Evolutionary conservation across 2,797 vertebrate genomes (phyloP).

Genomic region (Propithecus deckenii): DNA sequence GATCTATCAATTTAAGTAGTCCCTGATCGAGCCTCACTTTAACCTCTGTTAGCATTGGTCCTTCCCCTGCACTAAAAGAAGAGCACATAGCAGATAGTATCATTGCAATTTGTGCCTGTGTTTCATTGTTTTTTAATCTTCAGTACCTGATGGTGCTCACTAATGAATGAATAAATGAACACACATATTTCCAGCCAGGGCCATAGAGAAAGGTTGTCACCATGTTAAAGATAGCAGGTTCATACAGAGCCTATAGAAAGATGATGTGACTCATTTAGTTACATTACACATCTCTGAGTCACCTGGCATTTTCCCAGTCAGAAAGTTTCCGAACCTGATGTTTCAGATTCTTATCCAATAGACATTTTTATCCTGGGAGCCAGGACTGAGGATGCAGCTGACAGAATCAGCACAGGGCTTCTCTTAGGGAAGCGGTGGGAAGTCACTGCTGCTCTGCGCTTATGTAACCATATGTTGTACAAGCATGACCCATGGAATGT

Average conservation of each 20-base stretch:
- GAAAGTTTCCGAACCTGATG: constrained; percentile 51
- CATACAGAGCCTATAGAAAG: neutral
- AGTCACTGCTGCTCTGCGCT: neutral
- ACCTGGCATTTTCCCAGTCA: constrained; percentile 49
- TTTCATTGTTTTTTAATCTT: neutral
- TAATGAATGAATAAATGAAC: neutral
- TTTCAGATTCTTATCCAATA: constrained; percentile 54
- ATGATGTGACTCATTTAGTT: neutral
- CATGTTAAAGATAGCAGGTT: neutral
- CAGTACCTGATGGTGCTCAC: neutral
- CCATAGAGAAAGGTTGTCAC: neutral
- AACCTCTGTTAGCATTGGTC: neutral
- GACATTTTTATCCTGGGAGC: constrained; percentile 44
- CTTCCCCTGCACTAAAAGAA: neutral
- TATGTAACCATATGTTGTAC: neutral
- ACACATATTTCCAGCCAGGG: neutral
- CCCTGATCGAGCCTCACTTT: neutral
- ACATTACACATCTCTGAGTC: constrained; percentile 56
- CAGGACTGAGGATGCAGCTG: neutral
- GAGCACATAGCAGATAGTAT: neutral
- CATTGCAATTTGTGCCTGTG: neutral
- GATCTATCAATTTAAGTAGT: neutral
- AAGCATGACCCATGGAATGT: neutral
- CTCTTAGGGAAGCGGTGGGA: constrained; percentile 3
- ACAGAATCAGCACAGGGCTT: constrained; percentile 34